Evolutionary conservation across 1,140 invertebrate genomes (phyloP), one percentile per base, ranked within the genome.

Genomic region (Temnothorax curvispinosus): DNA sequence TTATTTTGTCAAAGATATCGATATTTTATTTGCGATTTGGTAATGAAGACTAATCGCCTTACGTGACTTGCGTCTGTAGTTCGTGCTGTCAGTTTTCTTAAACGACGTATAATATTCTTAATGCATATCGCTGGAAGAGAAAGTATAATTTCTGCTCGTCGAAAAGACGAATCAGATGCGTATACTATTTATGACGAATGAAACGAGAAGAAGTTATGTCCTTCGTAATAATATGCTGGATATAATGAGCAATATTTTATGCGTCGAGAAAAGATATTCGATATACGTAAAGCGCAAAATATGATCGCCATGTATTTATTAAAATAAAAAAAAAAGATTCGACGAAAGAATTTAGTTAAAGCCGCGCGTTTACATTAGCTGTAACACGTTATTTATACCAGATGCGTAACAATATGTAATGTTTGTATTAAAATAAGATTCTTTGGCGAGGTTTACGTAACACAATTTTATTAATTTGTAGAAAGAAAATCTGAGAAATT

Each of bases 231-330:
- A 76, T 21, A 41, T 27, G n/a, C 9, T 47, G n/a, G 3, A 69
- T 41, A 18, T 76, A 76, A 76, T 60, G 7, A 5, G 27, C 13
- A 75, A 75, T 58, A 75, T 75, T 75, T 75, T 56, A 75, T 7
- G 18, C 69, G 8, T 54, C 32, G 6, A 35, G 54, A 52, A n/a
- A 74, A 74, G 18, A 74, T 50, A 52, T 18, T 50, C 4, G 27
- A 27, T 72, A 27, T 72, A 35, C 3, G 27, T 47, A 0, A 54
- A 71, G 3, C 8, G 3, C 35, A 58, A 58, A 38, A 58, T 27
- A 38, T 38, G 27, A 27, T 27, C 27, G 27, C 27, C 27, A 27
- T 44, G 5, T 11, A 38, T 56, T 75, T 38, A 56, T 56, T 2
- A 69, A 65, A 41, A 38, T 67, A 56, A 44, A 67, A 44, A 0